Base-by-base conservation (phyloP, 2,113 vertebrate genomes). In the Sminthopsis crassicaudata region DNA sequence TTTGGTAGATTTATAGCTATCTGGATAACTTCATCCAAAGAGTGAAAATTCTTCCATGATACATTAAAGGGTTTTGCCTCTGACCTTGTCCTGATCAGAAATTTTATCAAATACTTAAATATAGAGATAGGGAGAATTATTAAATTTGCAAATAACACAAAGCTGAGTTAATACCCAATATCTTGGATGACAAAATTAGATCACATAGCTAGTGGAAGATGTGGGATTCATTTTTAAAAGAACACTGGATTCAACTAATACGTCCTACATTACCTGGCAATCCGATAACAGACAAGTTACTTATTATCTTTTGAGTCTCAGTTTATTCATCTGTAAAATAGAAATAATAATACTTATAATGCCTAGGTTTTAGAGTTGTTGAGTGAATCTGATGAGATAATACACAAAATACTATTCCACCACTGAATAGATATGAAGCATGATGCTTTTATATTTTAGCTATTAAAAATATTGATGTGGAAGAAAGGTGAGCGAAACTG, bases 281-380 rank as follows among this genome's bases (percentile, higher is more conserved):
- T 42, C 6, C 23, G 67, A 84, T 36, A 7, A 84, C 22, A 84
- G 6, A 84, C n/a, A 84, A 84, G 67, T 84, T 7, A 84, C 67
- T 42, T 84, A 42, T 24, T 55, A 22, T 52, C 46, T 24, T 24
- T 23, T 84, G 36, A 76, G 36, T 22, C 46, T 93, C 89, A 27
- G 11, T 89, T 94, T 92, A 51, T 94, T 90, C 36, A 60, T 51
- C 12, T 52, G 50, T 92, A 92, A 89, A 84, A 42, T 22, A 84
- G n/a, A 6, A 19, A 53, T 22, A 3, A 42, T 53, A 26, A 91
- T 16, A 24, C 60, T 92, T 53, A 92, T 25, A 54, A 46, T n/a
- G 24, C 27, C 92, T 46, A 25, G 26, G n/a, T 92, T 1, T 51
- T 0, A 9, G 53, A 0, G 5, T 67, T 57, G 91, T 26, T 8